Base-by-base conservation (phyloP, 2,888 invertebrate genomes). In the Dryocosmus kuriphilus region DNA sequence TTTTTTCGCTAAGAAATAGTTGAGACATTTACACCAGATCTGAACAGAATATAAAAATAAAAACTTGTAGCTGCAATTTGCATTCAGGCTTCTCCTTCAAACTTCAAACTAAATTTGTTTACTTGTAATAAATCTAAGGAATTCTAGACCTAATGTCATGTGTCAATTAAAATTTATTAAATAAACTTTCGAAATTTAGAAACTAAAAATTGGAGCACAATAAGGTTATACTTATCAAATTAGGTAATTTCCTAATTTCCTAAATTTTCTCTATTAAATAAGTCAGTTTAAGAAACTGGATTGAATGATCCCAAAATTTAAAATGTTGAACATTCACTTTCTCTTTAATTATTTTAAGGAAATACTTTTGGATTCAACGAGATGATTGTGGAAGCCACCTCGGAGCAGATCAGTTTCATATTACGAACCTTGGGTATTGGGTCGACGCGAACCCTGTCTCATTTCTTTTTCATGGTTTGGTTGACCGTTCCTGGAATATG, bases 381-480 rank as follows among this genome's bases (percentile, higher is more conserved):
- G 71, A 55, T 51, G 16, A 67, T 51, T 71, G 46, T 71, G 71
- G 71, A 71, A 71, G n/a, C n/a, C 22, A 30, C 51, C 51, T 71
- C 30, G 46, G 24, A 27, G 30, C n/a, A 27, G 67, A 71, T 46
- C 65, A 41, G 24, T 41, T 65, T 65, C 46, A 14, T n/a, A n/a
- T 76, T 76, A 78, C 85, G 83, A 88, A 91, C 91, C 91, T 90
- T 91, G 91, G 35, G 91, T 91, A 82, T 91, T 91, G 78, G 91
- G 91, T 83, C 91, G 88, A 79, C 89, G 88, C 79, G 88, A 83
- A 83, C 87, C 86, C 82, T 90, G 88, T 88, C 88, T 90, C 91
- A 91, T 91, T 83, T 84, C 87, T 83, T 51, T 75, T n/a, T 74
- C 83, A 83, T 65, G 65, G 32, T 57, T 65, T 63, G 32, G 16